Conservation (phyloP, 2,888 invertebrate species). For the Nomada fabriciana region DNA sequence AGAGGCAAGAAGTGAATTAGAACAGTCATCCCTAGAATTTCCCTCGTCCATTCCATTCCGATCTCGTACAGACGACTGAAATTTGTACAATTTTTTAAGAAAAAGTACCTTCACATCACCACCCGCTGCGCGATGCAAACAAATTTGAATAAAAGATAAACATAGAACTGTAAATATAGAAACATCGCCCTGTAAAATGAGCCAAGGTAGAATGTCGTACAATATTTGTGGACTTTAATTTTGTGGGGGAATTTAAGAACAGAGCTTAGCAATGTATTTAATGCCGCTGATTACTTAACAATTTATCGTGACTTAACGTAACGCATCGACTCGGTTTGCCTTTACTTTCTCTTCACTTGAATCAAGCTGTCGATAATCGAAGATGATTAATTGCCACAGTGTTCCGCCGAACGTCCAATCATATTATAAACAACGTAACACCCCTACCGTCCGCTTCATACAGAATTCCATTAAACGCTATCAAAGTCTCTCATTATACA, state of each 20-base stretch:
- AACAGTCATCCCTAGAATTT: conserved; percentile 7
- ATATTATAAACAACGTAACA: conserved; percentile 71
- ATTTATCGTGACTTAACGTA: not conserved
- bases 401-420: conserved; percentile 50
- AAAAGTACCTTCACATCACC: too few species aligned
- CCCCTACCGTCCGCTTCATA: conserved; percentile 59
- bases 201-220: too few species aligned
- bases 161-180: too few species aligned
- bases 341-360: not conserved
- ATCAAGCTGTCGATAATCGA: conserved; percentile 36
- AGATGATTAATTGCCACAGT: conserved; percentile 55
- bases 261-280: too few species aligned
- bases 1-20: conserved; percentile 36
- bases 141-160: too few species aligned
- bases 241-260: too few species aligned
- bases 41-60: not conserved
- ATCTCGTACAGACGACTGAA: not conserved
- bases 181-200: too few species aligned
- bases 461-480: conserved; percentile 80
- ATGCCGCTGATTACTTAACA: not conserved
- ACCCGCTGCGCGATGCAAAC: too few species aligned
- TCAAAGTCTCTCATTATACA: conserved; percentile 79
- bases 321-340: not conserved
- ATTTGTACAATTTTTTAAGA: too few species aligned
- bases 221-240: too few species aligned